Conservation (phyloP, 2,888 invertebrate genomes). For the Drymonia ruficornis region DNA sequence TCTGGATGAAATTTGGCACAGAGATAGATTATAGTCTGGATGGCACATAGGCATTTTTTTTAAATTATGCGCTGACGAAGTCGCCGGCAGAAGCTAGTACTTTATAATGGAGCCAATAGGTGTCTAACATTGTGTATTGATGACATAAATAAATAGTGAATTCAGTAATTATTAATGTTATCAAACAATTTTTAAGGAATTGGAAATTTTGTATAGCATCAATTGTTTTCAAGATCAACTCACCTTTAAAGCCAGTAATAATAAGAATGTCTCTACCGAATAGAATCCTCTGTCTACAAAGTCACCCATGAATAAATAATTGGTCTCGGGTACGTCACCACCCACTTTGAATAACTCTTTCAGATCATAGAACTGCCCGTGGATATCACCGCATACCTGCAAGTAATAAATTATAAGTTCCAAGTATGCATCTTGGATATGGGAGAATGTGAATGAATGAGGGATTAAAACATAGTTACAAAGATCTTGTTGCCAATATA, state of each 20-base stretch:
- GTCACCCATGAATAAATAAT: conserved; percentile 99
- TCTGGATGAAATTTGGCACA: too few relatives aligned
- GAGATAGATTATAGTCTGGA: too few relatives aligned
- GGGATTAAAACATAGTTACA: too few relatives aligned
- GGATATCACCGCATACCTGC: conserved; percentile 99
- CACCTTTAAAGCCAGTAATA: conserved; percentile 98
- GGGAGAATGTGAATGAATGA: too few relatives aligned
- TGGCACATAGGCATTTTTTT: too few relatives aligned
- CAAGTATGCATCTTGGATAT: too few relatives aligned
- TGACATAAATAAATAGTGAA: too few relatives aligned
- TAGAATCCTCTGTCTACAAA: conserved; percentile 99
- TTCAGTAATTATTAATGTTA: not conserved
- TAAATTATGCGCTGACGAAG: too few relatives aligned
- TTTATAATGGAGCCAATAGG: too few relatives aligned
- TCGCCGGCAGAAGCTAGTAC: too few relatives aligned
- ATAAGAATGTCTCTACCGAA: conserved; percentile 98
- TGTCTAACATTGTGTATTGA: too few relatives aligned
- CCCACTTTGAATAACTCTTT: conserved; percentile 99
- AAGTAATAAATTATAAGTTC: conserved; percentile 50
- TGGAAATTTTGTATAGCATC: not conserved
- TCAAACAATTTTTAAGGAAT: not conserved
- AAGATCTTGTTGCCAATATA: too few relatives aligned
- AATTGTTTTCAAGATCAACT: conserved; percentile 14
- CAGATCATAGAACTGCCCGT: conserved; percentile 99
- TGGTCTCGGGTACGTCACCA: conserved; percentile 99